Evolutionary conservation across 2,797 vertebrate species (phyloP), one percentile per base, ranked within the genome.

Genomic region (Schizopygopsis malacanthus): DNA sequence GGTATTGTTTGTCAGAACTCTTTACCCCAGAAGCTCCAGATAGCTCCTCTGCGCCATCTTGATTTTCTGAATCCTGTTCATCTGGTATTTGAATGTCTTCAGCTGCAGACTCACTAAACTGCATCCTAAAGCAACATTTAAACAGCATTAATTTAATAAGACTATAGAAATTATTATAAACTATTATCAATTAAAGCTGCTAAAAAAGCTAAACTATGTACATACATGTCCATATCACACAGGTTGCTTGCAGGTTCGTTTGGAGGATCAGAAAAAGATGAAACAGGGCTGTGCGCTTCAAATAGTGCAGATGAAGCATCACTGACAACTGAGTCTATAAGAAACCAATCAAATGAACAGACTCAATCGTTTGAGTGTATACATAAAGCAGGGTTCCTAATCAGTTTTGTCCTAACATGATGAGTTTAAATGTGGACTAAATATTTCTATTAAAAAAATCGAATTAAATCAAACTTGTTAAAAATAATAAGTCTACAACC

Each of bases 221-320:
- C 86, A 70, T 86, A 89, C 88, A 37, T 8, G 50, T 85, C 63
- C 77, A 81, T 37, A 52, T 81, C 81, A 83, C 22, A 69, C n/a
- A 25, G 56, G 45, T 20, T 59, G 39, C 63, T 59, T 15, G 54
- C 22, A 47, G 39, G 18, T 25, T 83, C 37, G 56, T 72, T 45
- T 43, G 72, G 3, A 25, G 52, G 69, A 69, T 82, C 82, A 80
- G 45, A 16, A 52, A 70, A 45, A 41, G 13, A 80, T 73, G 71
- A 25, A 70, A 59, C 18, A 1, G 1, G 50, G 28, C 77, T 39
- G 33, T 77, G 65, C 20, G 59, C 61, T 52, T 79, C 72, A 37
- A 25, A 15, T 33, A 50, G 54, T 81, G 45, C 18, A 65, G 28
- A 20, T 20, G 67, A 84, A 81, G 56, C 1, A 52, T 69, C 81